Evolutionary conservation across 2,888 invertebrate genomes (phyloP).

Genomic region (Stenichneumon culpator): DNA sequence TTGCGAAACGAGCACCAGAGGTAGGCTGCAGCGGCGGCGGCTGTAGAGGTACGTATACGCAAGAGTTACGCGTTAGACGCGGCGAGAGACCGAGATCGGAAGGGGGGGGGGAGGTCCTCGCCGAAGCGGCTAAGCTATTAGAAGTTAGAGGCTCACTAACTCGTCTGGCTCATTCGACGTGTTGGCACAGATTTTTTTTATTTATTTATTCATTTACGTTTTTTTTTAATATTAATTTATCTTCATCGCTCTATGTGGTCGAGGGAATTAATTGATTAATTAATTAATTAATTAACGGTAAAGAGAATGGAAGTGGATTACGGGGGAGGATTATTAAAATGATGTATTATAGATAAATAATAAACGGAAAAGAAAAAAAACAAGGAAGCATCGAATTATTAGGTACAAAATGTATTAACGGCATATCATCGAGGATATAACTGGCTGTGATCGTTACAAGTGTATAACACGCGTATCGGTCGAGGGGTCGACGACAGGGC

Average conservation of each 20-base stretch:
- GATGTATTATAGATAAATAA: neutral
- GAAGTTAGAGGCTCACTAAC: slow-evolving; percentile 1
- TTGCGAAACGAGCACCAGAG: slow-evolving; percentile 62
- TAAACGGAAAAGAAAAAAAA: slow-evolving; percentile 9
- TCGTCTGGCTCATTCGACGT: slow-evolving; percentile 11
- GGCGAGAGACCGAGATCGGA: slow-evolving; percentile 42
- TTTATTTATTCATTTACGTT: neutral
- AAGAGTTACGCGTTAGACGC: slow-evolving; percentile 59
- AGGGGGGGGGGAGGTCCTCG: slow-evolving; percentile 1
- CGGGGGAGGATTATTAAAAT: neutral
- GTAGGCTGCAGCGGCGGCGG: slow-evolving; percentile 15
- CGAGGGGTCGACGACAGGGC: neutral
- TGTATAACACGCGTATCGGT: slow-evolving; percentile 31
- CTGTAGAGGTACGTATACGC: slow-evolving; percentile 37
- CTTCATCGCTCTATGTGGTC: neutral
- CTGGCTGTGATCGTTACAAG: slow-evolving; percentile 53
- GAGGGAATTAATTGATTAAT: neutral
- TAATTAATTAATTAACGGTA: neutral
- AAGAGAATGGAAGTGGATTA: neutral
- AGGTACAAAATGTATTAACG: slow-evolving; percentile 72
- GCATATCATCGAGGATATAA: slow-evolving; percentile 59
- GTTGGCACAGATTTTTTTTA: slow-evolving; percentile 8
- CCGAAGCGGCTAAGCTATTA: slow-evolving; percentile 5
- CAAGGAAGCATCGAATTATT: slow-evolving; percentile 34
- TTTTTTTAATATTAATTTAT: slow-evolving; percentile 3